phyloP scores from a whole-genome alignment of 2,797 vertebrate species.

The Sciurus carolinensis region DNA sequence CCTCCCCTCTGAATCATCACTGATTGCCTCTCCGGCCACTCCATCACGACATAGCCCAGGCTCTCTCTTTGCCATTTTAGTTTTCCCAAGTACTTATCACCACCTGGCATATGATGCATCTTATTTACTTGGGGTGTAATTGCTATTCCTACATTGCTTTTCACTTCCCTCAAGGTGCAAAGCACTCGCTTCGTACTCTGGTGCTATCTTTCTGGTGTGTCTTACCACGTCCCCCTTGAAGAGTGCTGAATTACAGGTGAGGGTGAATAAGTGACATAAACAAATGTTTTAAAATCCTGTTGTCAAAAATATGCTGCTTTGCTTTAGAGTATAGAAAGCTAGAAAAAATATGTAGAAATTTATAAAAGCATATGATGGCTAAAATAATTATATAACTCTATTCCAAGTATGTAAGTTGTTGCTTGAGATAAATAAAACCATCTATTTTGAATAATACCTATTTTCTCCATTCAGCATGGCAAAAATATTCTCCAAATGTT shows the following conservation, averaged over 20 bases:
- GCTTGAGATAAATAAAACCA: constrained; percentile 47
- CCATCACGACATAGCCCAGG: too few relatives aligned
- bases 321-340: neutral
- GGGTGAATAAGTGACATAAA: neutral
- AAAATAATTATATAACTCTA: constrained; percentile 52
- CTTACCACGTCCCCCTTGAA: neutral
- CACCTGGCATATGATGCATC: neutral
- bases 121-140: neutral
- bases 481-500: constrained; percentile 48
- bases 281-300: constrained; percentile 13
- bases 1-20: neutral
- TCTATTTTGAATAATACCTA: neutral
- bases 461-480: constrained; percentile 4
- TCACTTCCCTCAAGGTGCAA: neutral
- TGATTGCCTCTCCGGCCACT: neutral
- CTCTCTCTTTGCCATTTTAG: neutral
- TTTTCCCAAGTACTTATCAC: neutral
- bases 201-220: neutral
- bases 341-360: constrained; percentile 3
- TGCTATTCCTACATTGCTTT: neutral
- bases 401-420: constrained; percentile 23
- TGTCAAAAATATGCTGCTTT: neutral
- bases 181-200: neutral
- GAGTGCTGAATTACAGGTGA: constrained; percentile 48
- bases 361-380: neutral